Conservation (phyloP, 2,113 vertebrate species). For the Anseranas semipalmata region DNA sequence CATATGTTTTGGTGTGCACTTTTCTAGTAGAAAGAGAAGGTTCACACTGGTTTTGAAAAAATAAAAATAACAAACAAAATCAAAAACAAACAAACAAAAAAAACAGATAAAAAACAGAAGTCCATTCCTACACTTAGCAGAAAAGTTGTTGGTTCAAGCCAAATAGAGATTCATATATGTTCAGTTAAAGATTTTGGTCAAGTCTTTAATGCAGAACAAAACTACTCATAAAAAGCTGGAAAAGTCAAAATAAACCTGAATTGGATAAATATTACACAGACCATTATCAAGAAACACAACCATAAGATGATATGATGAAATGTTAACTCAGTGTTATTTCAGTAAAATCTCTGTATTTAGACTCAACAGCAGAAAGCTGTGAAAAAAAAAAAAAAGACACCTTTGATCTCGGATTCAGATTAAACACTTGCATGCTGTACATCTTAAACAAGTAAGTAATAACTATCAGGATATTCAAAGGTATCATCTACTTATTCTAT, state of each 20-base stretch:
- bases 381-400: background rate
- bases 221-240: background rate
- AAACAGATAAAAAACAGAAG: too few species aligned
- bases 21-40: background rate
- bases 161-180: background rate
- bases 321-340: background rate
- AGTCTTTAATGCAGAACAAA: background rate
- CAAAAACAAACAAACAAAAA: too few species aligned
- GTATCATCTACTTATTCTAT: background rate
- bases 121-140: background rate
- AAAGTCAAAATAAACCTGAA: background rate
- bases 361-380: background rate
- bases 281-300: background rate
- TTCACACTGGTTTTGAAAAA: background rate
- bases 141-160: background rate
- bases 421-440: background rate
- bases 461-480: background rate
- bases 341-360: background rate
- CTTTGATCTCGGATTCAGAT: background rate
- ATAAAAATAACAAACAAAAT: background rate
- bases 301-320: background rate
- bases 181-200: background rate
- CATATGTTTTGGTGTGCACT: accelerated
- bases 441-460: background rate
- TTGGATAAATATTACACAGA: background rate